Base-by-base conservation (phyloP, 2,888 invertebrate genomes). In the Pocota personata region DNA sequence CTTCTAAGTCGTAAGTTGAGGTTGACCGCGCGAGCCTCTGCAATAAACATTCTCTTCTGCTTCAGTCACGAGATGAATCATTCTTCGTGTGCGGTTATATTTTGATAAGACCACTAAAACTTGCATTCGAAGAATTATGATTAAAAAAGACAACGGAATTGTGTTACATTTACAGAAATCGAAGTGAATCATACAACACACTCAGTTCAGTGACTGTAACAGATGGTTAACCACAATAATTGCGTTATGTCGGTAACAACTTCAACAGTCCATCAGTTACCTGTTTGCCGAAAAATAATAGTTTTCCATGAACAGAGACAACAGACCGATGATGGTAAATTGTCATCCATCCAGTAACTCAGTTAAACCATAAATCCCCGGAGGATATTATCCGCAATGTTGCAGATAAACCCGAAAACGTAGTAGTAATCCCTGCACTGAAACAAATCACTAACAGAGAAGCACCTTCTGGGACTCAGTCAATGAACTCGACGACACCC, bases 401-500 rank as follows among this genome's bases (percentile, higher is more conserved):
- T 77, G 77, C 77, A 60, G 66, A 52, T 55, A 60, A 62, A 35
- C 57, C 58, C 72, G 27, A 19, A 60, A 82, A 37, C 12, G 24
- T 37, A 43, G 37, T 7, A 8, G 67, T 27, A 83, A 75, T 75
- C 64, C 58, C 21, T 57, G 64, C 40, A 69, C 57, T 64, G 16
- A 73, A 73, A 60, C 62, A 84, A 84, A 84, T 75, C 69, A 75
- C 57, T 66, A 58, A 35, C 80, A 67, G 50, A 62, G 35, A 32
- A 27, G n/a, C 43, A 50, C 30, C 60, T 60, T 60, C 40, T 52
- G 32, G 67, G n/a, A 16, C 43, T 50, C 64, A 75, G 84, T 84
- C 84, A 84, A 71, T 80, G 84, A 84, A 84, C 84, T 76, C 58
- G 32, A 48, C 52, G 32, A 46, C 64, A 58, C 57, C 66, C 37